These are phyloP conservation scores for Asarcornis scutulata DNA, from an alignment of 2,113 vertebrate genomes.

Conservation along the genomic window DNA sequence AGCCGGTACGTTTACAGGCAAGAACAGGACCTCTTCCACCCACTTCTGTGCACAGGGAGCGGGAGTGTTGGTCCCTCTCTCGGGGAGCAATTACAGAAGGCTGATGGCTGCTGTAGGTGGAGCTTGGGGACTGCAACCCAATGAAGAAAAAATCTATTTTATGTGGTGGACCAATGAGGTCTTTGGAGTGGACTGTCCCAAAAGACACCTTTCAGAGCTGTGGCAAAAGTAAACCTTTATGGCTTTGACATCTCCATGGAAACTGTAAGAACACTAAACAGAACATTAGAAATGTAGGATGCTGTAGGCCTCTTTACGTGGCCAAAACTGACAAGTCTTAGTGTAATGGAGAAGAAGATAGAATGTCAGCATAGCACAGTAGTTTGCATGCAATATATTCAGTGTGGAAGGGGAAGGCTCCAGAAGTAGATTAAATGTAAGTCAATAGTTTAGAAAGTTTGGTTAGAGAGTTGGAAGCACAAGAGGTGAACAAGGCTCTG, in stretches of 20 bases:
- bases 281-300: background rate
- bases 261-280: background rate
- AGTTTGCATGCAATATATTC: background rate
- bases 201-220: background rate
- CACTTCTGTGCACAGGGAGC: background rate
- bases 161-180: background rate
- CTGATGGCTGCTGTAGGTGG: background rate
- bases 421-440: background rate
- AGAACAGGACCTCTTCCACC: background rate
- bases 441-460: background rate
- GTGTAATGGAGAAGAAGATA: background rate
- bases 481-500: background rate
- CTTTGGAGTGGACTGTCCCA: background rate
- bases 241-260: background rate
- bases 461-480: background rate
- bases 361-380: background rate
- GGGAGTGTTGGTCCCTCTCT: rapidly evolving
- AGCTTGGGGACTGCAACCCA: background rate
- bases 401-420: background rate
- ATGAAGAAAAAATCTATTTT: background rate
- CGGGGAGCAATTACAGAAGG: constrained; percentile 27
- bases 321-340: background rate
- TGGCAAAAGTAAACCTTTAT: background rate
- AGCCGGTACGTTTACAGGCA: background rate
- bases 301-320: background rate